Percentiles rank a stretch among this genome's conserved stretches.
phyloP scores from a whole-genome alignment of 2,113 vertebrate species.

The Dermatemys mawii region DNA sequence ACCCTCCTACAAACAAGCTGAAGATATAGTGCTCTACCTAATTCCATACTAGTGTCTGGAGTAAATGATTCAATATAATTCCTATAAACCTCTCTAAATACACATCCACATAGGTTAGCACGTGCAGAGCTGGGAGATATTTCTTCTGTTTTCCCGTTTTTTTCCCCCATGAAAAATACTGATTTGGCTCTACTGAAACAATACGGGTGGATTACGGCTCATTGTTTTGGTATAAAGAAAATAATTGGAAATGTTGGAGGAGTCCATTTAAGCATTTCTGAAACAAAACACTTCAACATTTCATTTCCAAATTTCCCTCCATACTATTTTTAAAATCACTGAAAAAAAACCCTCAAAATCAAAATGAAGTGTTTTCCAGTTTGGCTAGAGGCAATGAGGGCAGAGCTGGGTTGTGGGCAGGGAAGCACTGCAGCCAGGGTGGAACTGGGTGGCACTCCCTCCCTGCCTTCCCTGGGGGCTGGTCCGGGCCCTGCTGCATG shows the following conservation, averaged over 20 bases:
- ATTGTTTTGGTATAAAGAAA: neutral
- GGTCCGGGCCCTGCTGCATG: too few species aligned
- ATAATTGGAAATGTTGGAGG: neutral
- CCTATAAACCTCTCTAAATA: neutral
- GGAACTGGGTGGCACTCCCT: too few species aligned
- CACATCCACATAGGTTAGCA: neutral
- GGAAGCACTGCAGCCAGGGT: too few species aligned
- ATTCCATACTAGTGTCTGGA: neutral
- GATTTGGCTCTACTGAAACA: neutral
- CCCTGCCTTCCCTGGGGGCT: too few species aligned
- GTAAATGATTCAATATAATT: neutral
- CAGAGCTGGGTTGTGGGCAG: too few species aligned
- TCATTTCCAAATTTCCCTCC: neutral
- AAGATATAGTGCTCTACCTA: neutral
- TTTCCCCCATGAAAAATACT: neutral
- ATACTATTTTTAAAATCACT: neutral
- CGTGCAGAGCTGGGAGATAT: neutral
- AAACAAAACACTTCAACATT: neutral
- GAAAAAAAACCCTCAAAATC: neutral
- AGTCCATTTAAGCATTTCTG: neutral
- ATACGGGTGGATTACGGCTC: neutral
- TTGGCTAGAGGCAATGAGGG: too few species aligned
- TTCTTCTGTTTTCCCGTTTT: too few species aligned
- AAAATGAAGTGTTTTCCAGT: neutral
- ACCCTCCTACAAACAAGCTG: neutral